Base-by-base conservation (phyloP, 2,113 vertebrate species). In the Vidua chalybeata region DNA sequence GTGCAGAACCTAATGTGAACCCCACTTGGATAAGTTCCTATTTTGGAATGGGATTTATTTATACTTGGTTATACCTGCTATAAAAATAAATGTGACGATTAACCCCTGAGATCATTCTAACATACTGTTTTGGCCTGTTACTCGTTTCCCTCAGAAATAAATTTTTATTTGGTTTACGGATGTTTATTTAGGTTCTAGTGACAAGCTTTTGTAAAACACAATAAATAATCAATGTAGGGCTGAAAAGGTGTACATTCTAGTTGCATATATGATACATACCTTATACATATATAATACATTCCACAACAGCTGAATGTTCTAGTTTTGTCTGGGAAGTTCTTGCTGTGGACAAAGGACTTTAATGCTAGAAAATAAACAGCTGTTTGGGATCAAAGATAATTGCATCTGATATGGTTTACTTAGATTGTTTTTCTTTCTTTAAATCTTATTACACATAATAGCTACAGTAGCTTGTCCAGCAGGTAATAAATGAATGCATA, bases 151-250 rank as follows among this genome's bases (percentile, higher is more conserved):
- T 94, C 17, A 88, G 94, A 95, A 97, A 97, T 69, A 59, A 56
- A 46, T 69, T 90, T 94, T 55, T 91, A 92, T 97, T 96, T 97
- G 97, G 96, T 94, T 92, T 92, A 93, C 7, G 51, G 96, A 94
- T 37, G 14, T 96, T 94, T 91, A 92, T 94, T 97, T 88, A 91
- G 92, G 88, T 96, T 97, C 94, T 93, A 90, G 94, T 97, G 96
- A 97, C 96, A 97, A 97, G 95, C 93, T 96, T 92, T 96, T 98
- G 97, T 96, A 97, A 98, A 98, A 97, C 83, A 96, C 91, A 96
- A 84, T 82, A 96, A 93, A 72, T 90, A 87, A 94, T 68, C 86
- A 82, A 69, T 66, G 86, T 76, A 89, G 96, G 93, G 95, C 51
- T 87, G 93, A 86, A 84, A 96, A 94, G 93, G 96, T 76, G 90